Conservation (phyloP, 2,888 invertebrate species). For the Aspidiotus destructor region DNA sequence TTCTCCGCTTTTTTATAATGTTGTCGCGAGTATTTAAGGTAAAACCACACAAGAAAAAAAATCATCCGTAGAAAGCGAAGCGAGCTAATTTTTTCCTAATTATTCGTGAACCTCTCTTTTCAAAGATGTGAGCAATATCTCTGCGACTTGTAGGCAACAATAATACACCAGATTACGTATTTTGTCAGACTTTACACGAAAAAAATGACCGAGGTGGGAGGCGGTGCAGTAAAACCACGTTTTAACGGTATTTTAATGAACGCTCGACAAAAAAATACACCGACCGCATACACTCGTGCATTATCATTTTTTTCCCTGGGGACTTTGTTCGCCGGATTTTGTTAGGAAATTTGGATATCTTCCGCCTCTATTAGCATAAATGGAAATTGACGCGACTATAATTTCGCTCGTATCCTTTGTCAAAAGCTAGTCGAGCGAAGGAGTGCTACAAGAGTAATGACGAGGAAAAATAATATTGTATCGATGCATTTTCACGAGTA, state of each 20-base stretch:
- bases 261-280: slow-evolving; percentile 6
- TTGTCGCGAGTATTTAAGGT: too few relatives aligned
- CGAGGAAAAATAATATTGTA: too few relatives aligned
- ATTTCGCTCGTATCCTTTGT: too few relatives aligned
- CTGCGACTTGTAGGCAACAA: background rate
- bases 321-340: slow-evolving; percentile 17
- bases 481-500: too few relatives aligned
- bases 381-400: slow-evolving; percentile 10
- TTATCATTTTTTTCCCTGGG: slow-evolving; percentile 5
- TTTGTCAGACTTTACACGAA: background rate
- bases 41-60: too few relatives aligned
- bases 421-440: too few relatives aligned
- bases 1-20: too few relatives aligned
- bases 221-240: slow-evolving; percentile 3
- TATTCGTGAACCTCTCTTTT: background rate
- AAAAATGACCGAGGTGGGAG: slow-evolving; percentile 7
- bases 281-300: background rate
- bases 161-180: background rate
- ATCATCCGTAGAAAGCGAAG: too few relatives aligned
- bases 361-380: slow-evolving; percentile 26
- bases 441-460: too few relatives aligned
- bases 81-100: background rate
- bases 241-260: slow-evolving; percentile 30
- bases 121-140: background rate
- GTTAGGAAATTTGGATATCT: slow-evolving; percentile 23